Conservation (phyloP, 2,888 invertebrate genomes). For the Drosophila antonietae region DNA sequence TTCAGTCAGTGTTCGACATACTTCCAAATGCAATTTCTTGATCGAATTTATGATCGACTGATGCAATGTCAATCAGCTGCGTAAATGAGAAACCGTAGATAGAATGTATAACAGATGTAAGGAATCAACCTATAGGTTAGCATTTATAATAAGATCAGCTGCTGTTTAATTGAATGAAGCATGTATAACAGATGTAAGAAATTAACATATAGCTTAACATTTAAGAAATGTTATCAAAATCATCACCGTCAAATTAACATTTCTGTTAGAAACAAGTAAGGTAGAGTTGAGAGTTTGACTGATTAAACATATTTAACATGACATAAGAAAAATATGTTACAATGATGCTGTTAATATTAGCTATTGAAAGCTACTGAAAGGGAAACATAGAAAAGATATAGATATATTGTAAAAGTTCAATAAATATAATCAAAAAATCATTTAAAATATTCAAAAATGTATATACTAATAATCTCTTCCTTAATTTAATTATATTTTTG, state of each 20-base stretch:
- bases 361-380: neutral
- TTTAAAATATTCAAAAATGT: no score
- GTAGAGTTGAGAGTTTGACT: neutral
- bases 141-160: neutral
- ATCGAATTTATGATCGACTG: slow-evolving; percentile 1
- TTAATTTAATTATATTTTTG: neutral
- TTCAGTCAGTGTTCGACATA: slow-evolving; percentile 10
- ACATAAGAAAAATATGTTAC: neutral
- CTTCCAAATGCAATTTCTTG: slow-evolving; percentile 8
- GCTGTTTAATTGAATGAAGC: neutral
- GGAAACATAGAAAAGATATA: no score
- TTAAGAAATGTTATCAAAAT: neutral
- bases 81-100: no score
- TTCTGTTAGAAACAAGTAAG: neutral
- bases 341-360: neutral
- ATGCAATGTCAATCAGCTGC: slow-evolving; percentile 6
- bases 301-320: neutral
- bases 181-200: neutral
- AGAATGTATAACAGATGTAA: neutral
- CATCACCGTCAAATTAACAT: neutral
- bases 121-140: neutral
- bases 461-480: neutral
- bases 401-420: no score
- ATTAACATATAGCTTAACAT: neutral
- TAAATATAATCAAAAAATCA: no score